These are phyloP conservation scores for Harpagus bidentatus DNA, from an alignment of 2,113 vertebrate genomes.

Conservation along the genomic window DNA sequence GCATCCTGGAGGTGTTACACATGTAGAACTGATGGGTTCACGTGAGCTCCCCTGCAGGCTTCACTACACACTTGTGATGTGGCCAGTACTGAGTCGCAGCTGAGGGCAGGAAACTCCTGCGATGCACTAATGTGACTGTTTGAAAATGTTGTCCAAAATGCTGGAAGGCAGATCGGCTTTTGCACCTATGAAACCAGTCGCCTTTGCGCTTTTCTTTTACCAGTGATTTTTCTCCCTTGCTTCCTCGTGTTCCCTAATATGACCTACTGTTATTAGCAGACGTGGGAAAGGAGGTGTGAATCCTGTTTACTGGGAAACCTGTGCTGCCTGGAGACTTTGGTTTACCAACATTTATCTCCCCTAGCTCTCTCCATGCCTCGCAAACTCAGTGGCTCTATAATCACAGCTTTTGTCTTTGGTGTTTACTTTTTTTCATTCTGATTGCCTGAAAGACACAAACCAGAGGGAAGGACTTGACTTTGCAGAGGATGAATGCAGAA, in stretches of 20 bases:
- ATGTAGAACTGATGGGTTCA: background rate
- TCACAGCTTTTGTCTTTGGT: background rate
- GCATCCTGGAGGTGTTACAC: background rate
- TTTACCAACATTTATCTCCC: background rate
- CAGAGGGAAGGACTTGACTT: background rate
- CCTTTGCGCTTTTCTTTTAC: background rate
- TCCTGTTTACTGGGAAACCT: background rate
- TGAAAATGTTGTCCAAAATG: rapidly evolving
- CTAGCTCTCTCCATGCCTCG: background rate
- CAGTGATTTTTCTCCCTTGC: background rate
- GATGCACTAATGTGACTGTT: rapidly evolving
- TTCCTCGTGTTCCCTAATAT: background rate
- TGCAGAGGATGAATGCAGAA: background rate
- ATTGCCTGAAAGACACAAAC: background rate
- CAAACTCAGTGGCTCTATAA: background rate
- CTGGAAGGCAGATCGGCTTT: background rate
- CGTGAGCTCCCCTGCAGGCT: background rate
- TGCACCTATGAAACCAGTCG: background rate
- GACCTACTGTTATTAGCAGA: background rate
- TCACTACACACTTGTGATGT: rapidly evolving
- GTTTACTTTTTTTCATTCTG: background rate
- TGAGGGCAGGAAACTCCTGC: background rate
- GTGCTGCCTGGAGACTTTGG: background rate
- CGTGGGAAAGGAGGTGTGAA: background rate
- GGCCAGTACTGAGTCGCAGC: background rate